phyloP scores from a whole-genome alignment of 2,113 vertebrate genomes.

The Microtus oregoni region DNA sequence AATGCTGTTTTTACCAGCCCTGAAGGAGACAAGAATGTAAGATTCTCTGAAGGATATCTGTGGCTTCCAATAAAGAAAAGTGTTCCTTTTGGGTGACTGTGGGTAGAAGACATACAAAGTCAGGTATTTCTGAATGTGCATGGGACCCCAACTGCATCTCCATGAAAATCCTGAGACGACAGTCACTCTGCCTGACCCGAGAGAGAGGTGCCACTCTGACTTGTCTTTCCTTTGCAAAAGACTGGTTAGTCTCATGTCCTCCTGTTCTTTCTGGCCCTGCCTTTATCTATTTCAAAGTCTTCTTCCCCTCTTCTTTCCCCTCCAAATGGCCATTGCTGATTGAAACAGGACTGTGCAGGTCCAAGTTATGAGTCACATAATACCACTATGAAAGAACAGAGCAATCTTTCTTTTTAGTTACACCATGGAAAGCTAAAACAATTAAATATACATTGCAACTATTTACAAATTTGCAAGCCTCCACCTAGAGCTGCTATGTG shows the following conservation, averaged over 20 bases:
- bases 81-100: accelerated
- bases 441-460: neutral
- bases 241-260: neutral
- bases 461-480: neutral
- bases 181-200: neutral
- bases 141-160: neutral
- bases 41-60: neutral
- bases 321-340: neutral
- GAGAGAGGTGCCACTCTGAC: neutral
- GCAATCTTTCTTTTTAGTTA: neutral
- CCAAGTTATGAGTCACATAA: neutral
- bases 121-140: neutral
- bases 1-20: neutral
- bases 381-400: neutral
- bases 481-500: neutral
- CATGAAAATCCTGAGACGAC: neutral
- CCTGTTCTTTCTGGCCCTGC: neutral
- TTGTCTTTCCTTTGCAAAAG: neutral
- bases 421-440: neutral
- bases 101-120: neutral
- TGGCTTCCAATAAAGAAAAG: neutral
- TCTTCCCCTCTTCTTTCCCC: neutral
- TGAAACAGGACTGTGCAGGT: neutral
- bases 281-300: neutral
- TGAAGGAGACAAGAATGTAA: neutral